Evolutionary conservation across 1,140 invertebrate genomes (phyloP), one percentile per base, ranked within the genome.

Genomic region (Saccostrea echinata): DNA sequence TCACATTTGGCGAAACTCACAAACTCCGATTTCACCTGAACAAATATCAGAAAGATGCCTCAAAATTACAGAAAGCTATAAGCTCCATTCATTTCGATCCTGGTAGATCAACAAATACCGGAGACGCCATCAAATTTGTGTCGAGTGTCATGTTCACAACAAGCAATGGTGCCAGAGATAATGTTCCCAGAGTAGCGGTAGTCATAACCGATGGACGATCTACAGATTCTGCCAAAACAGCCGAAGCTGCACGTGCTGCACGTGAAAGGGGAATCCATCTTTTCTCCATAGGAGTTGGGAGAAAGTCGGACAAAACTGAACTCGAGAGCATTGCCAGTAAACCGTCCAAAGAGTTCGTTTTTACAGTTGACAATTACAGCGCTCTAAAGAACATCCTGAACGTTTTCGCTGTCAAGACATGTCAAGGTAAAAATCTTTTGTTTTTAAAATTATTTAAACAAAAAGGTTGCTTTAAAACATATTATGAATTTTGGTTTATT

Each of bases 221-320:
- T 9, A 61, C 68, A 16, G 68, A 87, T 18, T 33, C 68, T 4
- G 43, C 30, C 9, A 84, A 85, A 35, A 90, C 89, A 27, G 81
- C 52, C 1, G 57, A 80, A 33, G 61, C 81, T 61, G 87, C 89
- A 4, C 52, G 30, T 9, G 76, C 18, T 16, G 88, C 86, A 9
- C 86, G 83, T 53, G 68, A 57, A 43, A 27, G 11, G 1, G 87
- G 90, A 9, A 91, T 93, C 13, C 88, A 90, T n/a, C 55, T 91
- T 18, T 93, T 93, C 85, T 90, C 91, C 11, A 91, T 93, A 71
- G 92, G 91, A 24, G 90, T 93, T 43, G 92, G 92, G 43, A 71
- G 82, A 1, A 86, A 85, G 24, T 85, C 88, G 21, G 89, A 91
- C 43, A 64, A 84, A 53, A 71, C 89, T 12, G 92, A 93, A 86